These are phyloP conservation scores for Hephaestus fuliginosus DNA, from an alignment of 2,797 vertebrate genomes.

Conservation along the genomic window DNA sequence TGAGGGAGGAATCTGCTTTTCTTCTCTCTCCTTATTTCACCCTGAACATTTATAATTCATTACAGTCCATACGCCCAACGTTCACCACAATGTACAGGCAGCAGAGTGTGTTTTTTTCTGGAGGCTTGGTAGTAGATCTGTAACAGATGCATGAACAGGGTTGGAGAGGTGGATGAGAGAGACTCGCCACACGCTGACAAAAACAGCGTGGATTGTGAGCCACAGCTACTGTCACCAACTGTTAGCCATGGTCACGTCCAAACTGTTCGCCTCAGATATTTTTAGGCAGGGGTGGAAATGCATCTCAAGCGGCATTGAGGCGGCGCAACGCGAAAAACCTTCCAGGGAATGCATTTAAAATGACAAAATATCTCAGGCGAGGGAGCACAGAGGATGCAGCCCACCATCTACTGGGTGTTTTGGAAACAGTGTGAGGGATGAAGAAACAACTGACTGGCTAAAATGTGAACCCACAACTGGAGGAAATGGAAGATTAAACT, in stretches of 20 bases:
- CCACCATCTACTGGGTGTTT: slow-evolving; percentile 20
- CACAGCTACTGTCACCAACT: slow-evolving; percentile 79
- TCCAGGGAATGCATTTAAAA: slow-evolving; percentile 25
- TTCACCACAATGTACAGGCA: slow-evolving; percentile 5
- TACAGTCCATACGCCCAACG: slow-evolving; percentile 13
- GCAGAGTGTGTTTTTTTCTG: slow-evolving; percentile 16
- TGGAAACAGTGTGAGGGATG: slow-evolving; percentile 43
- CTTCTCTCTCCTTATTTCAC: slow-evolving; percentile 35
- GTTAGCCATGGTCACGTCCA: slow-evolving; percentile 71
- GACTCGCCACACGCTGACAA: slow-evolving; percentile 73
- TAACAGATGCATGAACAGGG: background rate
- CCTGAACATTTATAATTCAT: slow-evolving; percentile 52
- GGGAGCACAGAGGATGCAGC: background rate
- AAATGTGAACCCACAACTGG: slow-evolving; percentile 23
- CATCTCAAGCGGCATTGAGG: slow-evolving; percentile 40
- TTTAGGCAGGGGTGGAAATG: slow-evolving; percentile 64
- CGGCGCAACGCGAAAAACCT: slow-evolving; percentile 4
- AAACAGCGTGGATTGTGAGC: slow-evolving; percentile 73
- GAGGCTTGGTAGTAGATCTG: background rate
- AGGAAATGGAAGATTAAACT: slow-evolving; percentile 3
- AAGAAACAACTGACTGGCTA: slow-evolving; percentile 17
- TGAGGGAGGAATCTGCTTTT: slow-evolving; percentile 19
- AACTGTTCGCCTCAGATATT: slow-evolving; percentile 67
- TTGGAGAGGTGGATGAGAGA: slow-evolving; percentile 17
- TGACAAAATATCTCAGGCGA: slow-evolving; percentile 16